Conservation (phyloP, 2,888 invertebrate genomes). For the Metacarcinus magister region DNA sequence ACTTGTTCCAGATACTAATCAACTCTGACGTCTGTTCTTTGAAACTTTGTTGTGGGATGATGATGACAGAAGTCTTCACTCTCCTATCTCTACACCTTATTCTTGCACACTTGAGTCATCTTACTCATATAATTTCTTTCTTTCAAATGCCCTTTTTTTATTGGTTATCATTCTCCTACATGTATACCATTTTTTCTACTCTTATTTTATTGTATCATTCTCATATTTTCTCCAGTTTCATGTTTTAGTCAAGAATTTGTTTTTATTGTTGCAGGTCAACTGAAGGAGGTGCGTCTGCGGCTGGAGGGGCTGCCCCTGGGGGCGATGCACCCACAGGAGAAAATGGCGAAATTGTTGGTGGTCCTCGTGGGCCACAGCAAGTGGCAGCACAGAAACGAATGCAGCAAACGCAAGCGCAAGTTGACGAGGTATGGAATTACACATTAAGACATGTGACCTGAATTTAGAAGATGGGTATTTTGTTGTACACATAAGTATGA, state of each 20-base stretch:
- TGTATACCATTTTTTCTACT: neutral
- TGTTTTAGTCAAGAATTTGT: neutral
- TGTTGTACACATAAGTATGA: neutral
- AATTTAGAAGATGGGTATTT: neutral
- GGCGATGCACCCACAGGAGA: conserved; percentile 82
- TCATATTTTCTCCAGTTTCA: neutral
- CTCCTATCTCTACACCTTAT: neutral
- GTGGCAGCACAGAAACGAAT: conserved; percentile 92
- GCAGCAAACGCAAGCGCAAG: conserved; percentile 94
- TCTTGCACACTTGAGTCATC: too few species aligned
- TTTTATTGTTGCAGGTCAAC: conserved; percentile 74
- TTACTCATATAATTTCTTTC: neutral
- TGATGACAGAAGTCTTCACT: too few species aligned
- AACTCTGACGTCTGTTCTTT: too few species aligned
- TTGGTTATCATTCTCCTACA: neutral
- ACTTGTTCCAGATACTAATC: too few species aligned
- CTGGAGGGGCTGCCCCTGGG: conserved; percentile 78
- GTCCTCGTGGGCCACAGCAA: conserved; percentile 93
- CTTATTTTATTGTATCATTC: neutral
- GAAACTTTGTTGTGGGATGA: too few species aligned
- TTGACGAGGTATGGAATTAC: conserved; percentile 87
- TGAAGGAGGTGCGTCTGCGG: conserved; percentile 79
- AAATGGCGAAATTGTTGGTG: conserved; percentile 88
- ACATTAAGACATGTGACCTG: neutral
- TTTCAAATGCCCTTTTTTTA: neutral